A percentile compares a stretch with the other conserved stretches of the same genome.
These are phyloP conservation scores for Danionella cerebrum DNA, from an alignment of 2,113 vertebrate genomes.

Conservation along the genomic window DNA sequence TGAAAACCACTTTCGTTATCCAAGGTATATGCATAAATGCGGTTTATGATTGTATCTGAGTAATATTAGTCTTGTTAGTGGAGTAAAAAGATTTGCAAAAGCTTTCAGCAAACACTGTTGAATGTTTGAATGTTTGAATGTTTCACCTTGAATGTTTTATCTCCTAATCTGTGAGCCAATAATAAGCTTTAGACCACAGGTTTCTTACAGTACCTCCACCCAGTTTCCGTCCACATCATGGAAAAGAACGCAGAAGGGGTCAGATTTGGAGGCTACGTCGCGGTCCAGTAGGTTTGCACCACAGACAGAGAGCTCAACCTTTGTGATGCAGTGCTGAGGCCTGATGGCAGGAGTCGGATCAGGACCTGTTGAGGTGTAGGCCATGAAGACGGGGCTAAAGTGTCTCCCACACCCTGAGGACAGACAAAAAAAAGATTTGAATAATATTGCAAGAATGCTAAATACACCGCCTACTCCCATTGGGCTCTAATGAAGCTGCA, in stretches of 20 bases:
- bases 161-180: not conserved
- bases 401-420: slow-evolving; percentile 59
- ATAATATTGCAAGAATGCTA: too few relatives aligned
- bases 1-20: too few relatives aligned
- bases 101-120: too few relatives aligned
- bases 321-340: slow-evolving; percentile 82
- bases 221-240: slow-evolving; percentile 83
- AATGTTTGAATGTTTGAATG: too few relatives aligned
- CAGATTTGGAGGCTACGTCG: slow-evolving; percentile 94
- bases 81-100: too few relatives aligned
- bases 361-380: slow-evolving; percentile 62
- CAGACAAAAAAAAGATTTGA: not conserved
- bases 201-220: slow-evolving; percentile 81
- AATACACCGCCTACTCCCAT: too few relatives aligned
- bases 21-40: too few relatives aligned
- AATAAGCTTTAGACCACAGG: not conserved
- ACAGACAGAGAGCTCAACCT: slow-evolving; percentile 84
- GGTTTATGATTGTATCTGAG: too few relatives aligned
- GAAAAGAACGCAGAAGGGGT: slow-evolving; percentile 96
- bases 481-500: too few relatives aligned
- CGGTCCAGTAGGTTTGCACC: slow-evolving; percentile 86
- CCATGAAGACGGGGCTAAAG: slow-evolving; percentile 68
- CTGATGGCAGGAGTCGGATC: slow-evolving; percentile 55
- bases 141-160: too few relatives aligned
- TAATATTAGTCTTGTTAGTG: too few relatives aligned